Conservation (phyloP, 1,140 invertebrate species). For the Drosophila busckii region DNA sequence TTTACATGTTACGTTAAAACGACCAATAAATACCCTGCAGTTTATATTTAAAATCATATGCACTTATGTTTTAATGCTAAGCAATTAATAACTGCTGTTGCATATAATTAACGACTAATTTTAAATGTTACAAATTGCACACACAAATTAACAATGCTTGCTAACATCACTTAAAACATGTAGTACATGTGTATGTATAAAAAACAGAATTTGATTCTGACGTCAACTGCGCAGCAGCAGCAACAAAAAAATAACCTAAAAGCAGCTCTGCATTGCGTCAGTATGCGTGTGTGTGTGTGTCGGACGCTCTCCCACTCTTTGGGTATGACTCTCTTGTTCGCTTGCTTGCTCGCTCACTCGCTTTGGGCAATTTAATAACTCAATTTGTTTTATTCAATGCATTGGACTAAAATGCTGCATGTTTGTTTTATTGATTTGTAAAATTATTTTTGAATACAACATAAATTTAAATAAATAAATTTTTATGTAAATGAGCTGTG, state of each 20-base stretch:
- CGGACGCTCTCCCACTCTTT: slow-evolving; percentile 16
- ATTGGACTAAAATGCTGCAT: slow-evolving; percentile 42
- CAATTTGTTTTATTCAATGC: slow-evolving; percentile 31
- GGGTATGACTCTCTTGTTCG: slow-evolving; percentile 1
- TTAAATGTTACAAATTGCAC: too few relatives aligned
- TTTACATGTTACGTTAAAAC: too few relatives aligned
- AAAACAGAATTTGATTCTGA: slow-evolving; percentile 56
- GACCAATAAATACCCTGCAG: too few relatives aligned
- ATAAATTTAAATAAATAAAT: too few relatives aligned
- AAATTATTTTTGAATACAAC: background rate
- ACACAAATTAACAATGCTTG: too few relatives aligned
- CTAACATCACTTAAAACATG: too few relatives aligned
- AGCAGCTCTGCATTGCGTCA: slow-evolving; percentile 32
- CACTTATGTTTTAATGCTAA: too few relatives aligned
- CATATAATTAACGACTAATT: too few relatives aligned
- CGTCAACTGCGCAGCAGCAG: slow-evolving; percentile 52
- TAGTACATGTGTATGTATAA: too few relatives aligned
- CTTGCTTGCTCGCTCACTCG: background rate
- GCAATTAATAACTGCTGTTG: too few relatives aligned
- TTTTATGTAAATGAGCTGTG: too few relatives aligned
- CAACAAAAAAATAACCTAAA: slow-evolving; percentile 15
- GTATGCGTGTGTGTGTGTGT: slow-evolving; percentile 11
- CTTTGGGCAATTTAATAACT: slow-evolving; percentile 31
- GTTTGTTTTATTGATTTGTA: slow-evolving; percentile 40
- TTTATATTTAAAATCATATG: too few relatives aligned